phyloP scores from a whole-genome alignment of 2,113 vertebrate genomes.

The Erythrolamprus reginae region DNA sequence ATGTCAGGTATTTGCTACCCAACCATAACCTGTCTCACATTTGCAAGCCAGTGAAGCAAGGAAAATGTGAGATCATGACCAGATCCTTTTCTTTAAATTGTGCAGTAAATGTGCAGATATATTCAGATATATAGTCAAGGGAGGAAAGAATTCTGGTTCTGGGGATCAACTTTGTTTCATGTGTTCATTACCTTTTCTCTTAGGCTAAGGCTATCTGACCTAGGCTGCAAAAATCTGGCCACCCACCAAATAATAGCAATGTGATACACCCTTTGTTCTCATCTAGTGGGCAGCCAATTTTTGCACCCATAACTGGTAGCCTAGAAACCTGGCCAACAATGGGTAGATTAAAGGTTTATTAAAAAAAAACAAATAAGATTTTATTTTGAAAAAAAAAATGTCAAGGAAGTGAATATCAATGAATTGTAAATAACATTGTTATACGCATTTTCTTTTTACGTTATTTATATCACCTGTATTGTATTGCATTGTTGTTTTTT shows the following conservation, averaged over 20 bases:
- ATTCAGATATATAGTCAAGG: not conserved
- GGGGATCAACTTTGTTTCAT: not conserved
- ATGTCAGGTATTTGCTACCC: not conserved
- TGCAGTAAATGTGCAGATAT: not conserved
- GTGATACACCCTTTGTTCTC: not conserved
- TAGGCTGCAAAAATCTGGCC: not conserved
- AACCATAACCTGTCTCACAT: not conserved
- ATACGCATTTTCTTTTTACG: too few species aligned
- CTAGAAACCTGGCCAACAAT: not conserved
- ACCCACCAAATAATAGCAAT: not conserved
- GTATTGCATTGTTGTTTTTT: too few species aligned
- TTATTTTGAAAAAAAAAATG: too few species aligned
- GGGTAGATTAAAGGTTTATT: not conserved
- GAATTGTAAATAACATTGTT: too few species aligned
- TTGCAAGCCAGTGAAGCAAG: not conserved
- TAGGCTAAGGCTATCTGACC: not conserved
- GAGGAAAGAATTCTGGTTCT: not conserved
- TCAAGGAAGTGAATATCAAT: too few species aligned
- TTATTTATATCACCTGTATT: too few species aligned
- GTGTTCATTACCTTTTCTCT: not conserved
- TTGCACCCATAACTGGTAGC: not conserved
- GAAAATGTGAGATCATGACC: not conserved
- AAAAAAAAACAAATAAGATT: not conserved
- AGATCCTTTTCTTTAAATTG: not conserved
- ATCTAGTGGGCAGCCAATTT: not conserved